Base-by-base conservation (phyloP, 2,888 invertebrate species). In the Polymixis lichenea region DNA sequence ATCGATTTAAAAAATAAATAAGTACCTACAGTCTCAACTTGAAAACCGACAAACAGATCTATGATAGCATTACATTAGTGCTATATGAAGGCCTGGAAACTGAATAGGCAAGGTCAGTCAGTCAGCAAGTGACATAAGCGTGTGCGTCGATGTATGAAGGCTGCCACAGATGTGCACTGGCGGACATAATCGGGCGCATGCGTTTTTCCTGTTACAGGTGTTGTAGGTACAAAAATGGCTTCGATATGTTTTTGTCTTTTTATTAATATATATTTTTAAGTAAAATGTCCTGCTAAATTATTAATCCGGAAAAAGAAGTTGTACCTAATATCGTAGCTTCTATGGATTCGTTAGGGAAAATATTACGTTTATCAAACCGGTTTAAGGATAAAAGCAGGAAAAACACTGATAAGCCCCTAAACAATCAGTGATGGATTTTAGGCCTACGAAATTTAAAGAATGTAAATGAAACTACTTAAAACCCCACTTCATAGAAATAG, bases 81-180 rank as follows among this genome's bases (percentile, higher is more conserved):
- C 49, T 71, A 62, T 65, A 65, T 65, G 72, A 62, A 38, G 43
- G 32, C 43, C 76, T 82, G 82, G 32, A 51, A 25, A 22, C 43
- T 86, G 83, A 82, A 85, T 77, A 68, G 78, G 43, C 86, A 83
- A 83, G 82, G 82, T 67, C 84, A 75, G 53, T 83, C 53, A 69
- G 70, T 75, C 55, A 64, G 25, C 22, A 22, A 58, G 60, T 78
- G 72, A 85, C 64, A 73, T 75, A 72, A 74, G 53, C 53, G 71
- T 78, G 81, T 64, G 78, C 80, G 28, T 17, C 84, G 72, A 80
- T 84, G 86, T 38, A 22, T 84, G 86, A 86, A 84, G 84, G 86
- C 76, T 86, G 84, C 69, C 76, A 86, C 84, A 84, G 76, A 74
- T 84, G 84, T 77, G 84, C 76, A 74, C 60, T 73, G 55, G 66